These are phyloP conservation scores for Orestias chungarensis DNA, from an alignment of 2,797 vertebrate genomes.

Conservation along the genomic window DNA sequence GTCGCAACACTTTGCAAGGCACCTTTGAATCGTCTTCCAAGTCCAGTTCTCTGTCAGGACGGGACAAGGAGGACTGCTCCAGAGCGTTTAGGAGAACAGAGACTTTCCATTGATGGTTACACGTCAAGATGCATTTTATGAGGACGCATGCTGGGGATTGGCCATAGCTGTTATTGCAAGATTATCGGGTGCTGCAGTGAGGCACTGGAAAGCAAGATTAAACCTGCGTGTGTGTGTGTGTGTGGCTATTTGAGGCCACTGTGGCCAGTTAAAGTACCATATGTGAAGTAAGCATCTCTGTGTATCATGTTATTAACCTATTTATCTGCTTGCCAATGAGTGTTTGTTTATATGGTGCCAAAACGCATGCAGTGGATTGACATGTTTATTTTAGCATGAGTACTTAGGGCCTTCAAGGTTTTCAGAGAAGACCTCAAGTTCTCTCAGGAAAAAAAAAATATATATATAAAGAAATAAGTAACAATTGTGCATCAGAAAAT, in stretches of 20 bases:
- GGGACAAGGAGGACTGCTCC: slow-evolving; percentile 50
- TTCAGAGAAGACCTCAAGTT: neutral
- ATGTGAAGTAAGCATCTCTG: neutral
- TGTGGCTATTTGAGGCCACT: slow-evolving; percentile 14
- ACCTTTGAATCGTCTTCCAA: slow-evolving; percentile 27
- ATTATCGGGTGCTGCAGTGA: slow-evolving; percentile 52
- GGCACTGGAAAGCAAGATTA: slow-evolving; percentile 62
- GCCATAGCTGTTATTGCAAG: slow-evolving; percentile 59
- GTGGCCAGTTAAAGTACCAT: neutral
- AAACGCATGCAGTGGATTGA: neutral
- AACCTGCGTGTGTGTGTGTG: slow-evolving; percentile 4
- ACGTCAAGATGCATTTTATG: slow-evolving; percentile 66
- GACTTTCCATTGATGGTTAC: slow-evolving; percentile 70
- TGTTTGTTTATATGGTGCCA: neutral
- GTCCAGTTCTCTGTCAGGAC: slow-evolving; percentile 23
- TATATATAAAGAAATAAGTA: neutral
- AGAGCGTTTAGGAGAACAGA: slow-evolving; percentile 48
- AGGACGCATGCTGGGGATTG: slow-evolving; percentile 54
- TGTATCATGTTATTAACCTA: neutral
- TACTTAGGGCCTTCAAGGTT: neutral
- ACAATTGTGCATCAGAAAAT: neutral
- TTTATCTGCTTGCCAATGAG: neutral
- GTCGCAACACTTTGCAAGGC: neutral
- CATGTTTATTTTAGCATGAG: neutral
- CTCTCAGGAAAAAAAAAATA: neutral